Percentiles rank a stretch among this genome's conserved stretches.
Conservation (phyloP, 2,888 invertebrate species). For the Pterostichus madidus region DNA sequence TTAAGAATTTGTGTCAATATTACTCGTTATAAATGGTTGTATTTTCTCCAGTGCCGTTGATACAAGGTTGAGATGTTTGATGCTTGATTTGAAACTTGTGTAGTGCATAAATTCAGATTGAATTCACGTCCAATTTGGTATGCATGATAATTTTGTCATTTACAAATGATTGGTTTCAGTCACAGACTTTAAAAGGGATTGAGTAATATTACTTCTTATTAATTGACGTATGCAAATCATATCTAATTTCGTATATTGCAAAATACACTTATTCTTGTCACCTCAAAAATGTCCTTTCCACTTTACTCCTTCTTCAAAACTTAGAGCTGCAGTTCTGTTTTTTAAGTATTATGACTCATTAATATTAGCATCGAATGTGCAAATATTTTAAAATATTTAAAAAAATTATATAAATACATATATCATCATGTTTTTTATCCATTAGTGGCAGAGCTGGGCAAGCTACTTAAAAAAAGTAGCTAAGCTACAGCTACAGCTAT, state of each 20-base stretch:
- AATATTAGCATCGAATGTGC: too few species aligned
- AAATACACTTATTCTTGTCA: too few species aligned
- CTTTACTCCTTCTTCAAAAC: too few species aligned
- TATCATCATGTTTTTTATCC: too few species aligned
- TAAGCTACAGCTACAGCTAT: too few species aligned
- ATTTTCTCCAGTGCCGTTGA: neutral
- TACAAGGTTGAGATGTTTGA: conserved; percentile 10
- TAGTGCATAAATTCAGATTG: conserved; percentile 1
- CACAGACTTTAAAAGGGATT: conserved; percentile 3
- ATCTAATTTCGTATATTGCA: neutral
- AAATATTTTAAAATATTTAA: too few species aligned
- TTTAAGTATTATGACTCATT: too few species aligned
- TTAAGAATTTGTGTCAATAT: conserved; percentile 11
- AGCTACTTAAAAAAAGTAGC: too few species aligned
- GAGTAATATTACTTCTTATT: neutral
- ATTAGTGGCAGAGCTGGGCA: too few species aligned
- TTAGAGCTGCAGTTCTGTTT: too few species aligned
- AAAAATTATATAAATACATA: too few species aligned
- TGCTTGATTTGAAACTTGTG: neutral
- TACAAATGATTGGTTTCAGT: conserved; percentile 2
- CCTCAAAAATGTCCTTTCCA: too few species aligned
- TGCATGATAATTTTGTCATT: conserved; percentile 8
- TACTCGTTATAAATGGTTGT: neutral
- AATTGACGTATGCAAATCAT: neutral
- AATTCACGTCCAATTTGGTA: conserved; percentile 9